A percentile compares a stretch with the other conserved stretches of the same genome.
Conservation (phyloP, 2,797 vertebrate genomes). For the Clarias pachynema region DNA sequence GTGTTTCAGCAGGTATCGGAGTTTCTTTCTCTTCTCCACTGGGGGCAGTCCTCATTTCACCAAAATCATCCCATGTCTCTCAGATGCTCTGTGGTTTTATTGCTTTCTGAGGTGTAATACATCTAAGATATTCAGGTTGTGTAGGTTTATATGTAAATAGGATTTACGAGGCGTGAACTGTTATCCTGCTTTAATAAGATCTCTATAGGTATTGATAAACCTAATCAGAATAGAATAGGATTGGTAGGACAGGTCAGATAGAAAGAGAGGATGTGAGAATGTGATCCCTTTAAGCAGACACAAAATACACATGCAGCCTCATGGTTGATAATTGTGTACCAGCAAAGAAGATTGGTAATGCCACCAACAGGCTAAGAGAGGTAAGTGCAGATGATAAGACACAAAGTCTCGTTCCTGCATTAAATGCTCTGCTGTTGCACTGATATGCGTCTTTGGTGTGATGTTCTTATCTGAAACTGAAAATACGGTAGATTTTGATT, state of each 20-base stretch:
- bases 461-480: background rate
- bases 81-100: slow-evolving; percentile 21
- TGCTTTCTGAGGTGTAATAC: slow-evolving; percentile 2
- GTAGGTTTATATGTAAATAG: background rate
- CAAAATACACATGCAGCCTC: slow-evolving; percentile 5
- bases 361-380: slow-evolving; percentile 46
- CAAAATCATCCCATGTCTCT: slow-evolving; percentile 25
- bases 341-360: slow-evolving; percentile 43
- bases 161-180: slow-evolving; percentile 65
- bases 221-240: slow-evolving; percentile 66
- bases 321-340: slow-evolving; percentile 23
- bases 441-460: background rate
- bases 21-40: slow-evolving; percentile 53
- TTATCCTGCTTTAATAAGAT: slow-evolving; percentile 68
- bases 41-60: slow-evolving; percentile 39
- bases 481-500: background rate
- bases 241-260: slow-evolving; percentile 58
- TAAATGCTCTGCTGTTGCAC: background rate
- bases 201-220: slow-evolving; percentile 65
- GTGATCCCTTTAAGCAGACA: slow-evolving; percentile 37
- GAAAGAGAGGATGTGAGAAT: slow-evolving; percentile 57
- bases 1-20: slow-evolving; percentile 70
- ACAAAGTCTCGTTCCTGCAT: background rate
- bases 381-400: slow-evolving; percentile 35
- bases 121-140: background rate